These are phyloP conservation scores for Amblyteles armatorius DNA, from an alignment of 2,888 invertebrate species.

Conservation along the genomic window DNA sequence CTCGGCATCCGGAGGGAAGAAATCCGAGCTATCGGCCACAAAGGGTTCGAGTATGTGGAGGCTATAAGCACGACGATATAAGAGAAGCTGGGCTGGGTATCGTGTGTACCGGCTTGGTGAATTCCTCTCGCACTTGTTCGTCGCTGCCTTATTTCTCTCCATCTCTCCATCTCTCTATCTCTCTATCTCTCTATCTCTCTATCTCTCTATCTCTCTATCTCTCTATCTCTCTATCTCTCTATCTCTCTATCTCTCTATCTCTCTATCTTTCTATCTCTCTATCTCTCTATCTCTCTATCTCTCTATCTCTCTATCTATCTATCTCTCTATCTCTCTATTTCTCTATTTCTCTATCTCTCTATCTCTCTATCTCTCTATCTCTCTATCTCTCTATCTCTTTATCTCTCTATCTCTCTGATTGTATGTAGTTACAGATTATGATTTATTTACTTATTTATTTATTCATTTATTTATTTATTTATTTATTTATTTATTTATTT, in stretches of 20 bases:
- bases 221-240: too few species aligned
- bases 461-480: too few species aligned
- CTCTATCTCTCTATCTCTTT: not conserved
- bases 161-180: too few species aligned
- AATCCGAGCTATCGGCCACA: conserved; percentile 35
- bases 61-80: conserved; percentile 18
- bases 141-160: conserved; percentile 7
- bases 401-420: not conserved
- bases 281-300: too few species aligned
- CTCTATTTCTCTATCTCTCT: too few species aligned
- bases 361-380: not conserved
- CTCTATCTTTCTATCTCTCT: too few species aligned
- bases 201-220: too few species aligned
- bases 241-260: too few species aligned
- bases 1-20: conserved; percentile 27
- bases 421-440: not conserved
- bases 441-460: too few species aligned
- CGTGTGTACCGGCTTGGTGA: conserved; percentile 2
- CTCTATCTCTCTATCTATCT: not conserved
- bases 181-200: too few species aligned
- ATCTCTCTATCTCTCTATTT: not conserved
- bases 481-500: too few species aligned
- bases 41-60: conserved; percentile 57
- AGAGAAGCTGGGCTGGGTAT: not conserved
- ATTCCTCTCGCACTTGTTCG: conserved; percentile 28